Percentiles rank a stretch among this genome's conserved stretches.
phyloP scores from a whole-genome alignment of 2,888 invertebrate species.

The Mactromeris polynyma region DNA sequence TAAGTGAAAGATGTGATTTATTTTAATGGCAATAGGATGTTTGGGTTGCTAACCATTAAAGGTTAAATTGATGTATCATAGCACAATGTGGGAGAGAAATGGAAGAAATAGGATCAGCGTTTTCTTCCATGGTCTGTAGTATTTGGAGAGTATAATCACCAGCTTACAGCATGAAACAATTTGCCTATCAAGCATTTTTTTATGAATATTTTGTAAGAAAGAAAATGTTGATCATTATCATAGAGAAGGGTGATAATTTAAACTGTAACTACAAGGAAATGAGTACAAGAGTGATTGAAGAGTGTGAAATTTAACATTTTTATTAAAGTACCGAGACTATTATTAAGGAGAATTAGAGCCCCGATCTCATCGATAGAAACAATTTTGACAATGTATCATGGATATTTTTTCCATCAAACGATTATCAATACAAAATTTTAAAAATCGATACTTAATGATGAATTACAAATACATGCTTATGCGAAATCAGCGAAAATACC shows the following conservation, averaged over 20 bases:
- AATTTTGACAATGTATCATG: no score
- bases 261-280: no score
- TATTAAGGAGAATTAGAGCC: no score
- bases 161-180: neutral
- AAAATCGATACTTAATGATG: no score
- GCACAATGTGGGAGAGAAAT: neutral
- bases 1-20: slow-evolving; percentile 18
- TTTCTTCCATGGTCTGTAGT: neutral
- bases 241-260: neutral
- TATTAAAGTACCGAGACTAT: no score
- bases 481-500: no score
- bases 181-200: neutral
- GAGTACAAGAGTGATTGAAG: no score
- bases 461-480: no score
- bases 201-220: neutral
- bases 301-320: no score
- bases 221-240: neutral
- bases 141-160: neutral
- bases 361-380: no score
- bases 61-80: neutral
- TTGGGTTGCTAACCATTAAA: neutral
- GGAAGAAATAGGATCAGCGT: neutral
- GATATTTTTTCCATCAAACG: no score
- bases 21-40: neutral
- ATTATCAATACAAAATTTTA: no score